Evolutionary conservation across 1,140 invertebrate genomes (phyloP).

Genomic region (Kradibia gibbosae): DNA sequence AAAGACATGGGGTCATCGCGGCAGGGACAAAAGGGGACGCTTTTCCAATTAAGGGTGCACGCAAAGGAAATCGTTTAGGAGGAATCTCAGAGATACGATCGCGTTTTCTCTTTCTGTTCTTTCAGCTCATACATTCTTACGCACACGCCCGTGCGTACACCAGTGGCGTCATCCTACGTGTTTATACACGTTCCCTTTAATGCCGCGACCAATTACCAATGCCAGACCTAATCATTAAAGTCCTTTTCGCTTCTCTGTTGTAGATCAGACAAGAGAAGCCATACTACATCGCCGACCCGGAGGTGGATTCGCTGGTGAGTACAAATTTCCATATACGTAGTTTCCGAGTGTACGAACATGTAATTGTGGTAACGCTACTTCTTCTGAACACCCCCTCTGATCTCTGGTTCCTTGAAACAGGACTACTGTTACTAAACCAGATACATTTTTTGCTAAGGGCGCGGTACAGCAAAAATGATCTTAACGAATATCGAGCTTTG

Average conservation of each 20-base stretch:
- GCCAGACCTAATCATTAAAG: slow-evolving; percentile 66
- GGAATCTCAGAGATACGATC: slow-evolving; percentile 59
- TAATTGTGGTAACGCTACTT: neutral
- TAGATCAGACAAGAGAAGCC: slow-evolving; percentile 98
- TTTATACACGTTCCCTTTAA: slow-evolving; percentile 58
- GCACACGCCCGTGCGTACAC: neutral
- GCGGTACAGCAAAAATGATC: neutral
- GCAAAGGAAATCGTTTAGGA: slow-evolving; percentile 68
- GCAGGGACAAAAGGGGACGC: slow-evolving; percentile 38
- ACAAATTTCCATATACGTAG: slow-evolving; percentile 40
- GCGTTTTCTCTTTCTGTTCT: slow-evolving; percentile 26
- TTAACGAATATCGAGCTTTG: slow-evolving; percentile 17
- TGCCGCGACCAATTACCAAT: slow-evolving; percentile 62
- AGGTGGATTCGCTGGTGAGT: slow-evolving; percentile 98
- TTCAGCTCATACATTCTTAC: neutral
- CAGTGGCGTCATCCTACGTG: neutral
- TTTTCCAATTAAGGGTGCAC: slow-evolving; percentile 67
- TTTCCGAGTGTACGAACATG: slow-evolving; percentile 6
- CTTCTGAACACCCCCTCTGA: neutral
- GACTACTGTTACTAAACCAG: too few species aligned
- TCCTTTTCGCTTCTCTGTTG: slow-evolving; percentile 76
- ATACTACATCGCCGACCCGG: slow-evolving; percentile 97
- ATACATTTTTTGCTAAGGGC: slow-evolving; percentile 4
- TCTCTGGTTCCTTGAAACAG: neutral
- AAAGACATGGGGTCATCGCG: neutral